Percentiles rank a stretch among this genome's conserved stretches.
Evolutionary conservation across 2,113 vertebrate genomes (phyloP).

Genomic region (Scatophagus argus): DNA sequence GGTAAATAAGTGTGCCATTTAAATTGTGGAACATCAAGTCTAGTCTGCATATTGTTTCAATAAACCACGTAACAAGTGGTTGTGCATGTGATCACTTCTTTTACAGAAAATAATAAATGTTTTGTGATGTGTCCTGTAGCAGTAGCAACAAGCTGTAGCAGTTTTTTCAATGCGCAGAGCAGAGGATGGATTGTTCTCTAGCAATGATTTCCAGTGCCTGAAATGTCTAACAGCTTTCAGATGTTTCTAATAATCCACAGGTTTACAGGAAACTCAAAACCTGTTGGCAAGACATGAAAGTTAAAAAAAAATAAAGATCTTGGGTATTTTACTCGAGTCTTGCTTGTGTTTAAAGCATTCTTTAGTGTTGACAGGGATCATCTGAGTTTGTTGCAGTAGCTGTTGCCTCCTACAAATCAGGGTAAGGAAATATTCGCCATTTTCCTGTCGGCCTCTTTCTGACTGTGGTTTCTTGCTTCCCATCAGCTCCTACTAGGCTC

Average conservation of each 20-base stretch:
- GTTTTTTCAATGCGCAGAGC: background rate
- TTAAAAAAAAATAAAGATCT: background rate
- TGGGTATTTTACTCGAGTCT: background rate
- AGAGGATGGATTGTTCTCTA: background rate
- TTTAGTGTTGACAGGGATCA: no score
- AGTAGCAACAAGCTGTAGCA: background rate
- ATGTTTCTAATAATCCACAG: background rate
- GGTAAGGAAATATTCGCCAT: background rate
- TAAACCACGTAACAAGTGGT: background rate
- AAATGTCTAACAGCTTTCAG: background rate
- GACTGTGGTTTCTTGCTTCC: slow-evolving; percentile 10
- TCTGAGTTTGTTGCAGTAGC: background rate
- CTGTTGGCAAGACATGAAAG: background rate
- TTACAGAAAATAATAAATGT: background rate
- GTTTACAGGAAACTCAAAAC: background rate
- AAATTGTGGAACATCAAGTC: background rate
- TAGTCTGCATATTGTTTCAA: background rate
- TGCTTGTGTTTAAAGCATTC: background rate
- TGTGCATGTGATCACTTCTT: background rate
- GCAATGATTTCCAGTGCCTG: background rate
- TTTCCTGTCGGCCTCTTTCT: slow-evolving; percentile 14
- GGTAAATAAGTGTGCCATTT: background rate
- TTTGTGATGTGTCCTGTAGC: background rate
- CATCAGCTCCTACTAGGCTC: slow-evolving; percentile 93
- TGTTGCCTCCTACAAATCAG: background rate